Conservation (phyloP, 1,140 invertebrate genomes). For the Nasonia giraulti region DNA sequence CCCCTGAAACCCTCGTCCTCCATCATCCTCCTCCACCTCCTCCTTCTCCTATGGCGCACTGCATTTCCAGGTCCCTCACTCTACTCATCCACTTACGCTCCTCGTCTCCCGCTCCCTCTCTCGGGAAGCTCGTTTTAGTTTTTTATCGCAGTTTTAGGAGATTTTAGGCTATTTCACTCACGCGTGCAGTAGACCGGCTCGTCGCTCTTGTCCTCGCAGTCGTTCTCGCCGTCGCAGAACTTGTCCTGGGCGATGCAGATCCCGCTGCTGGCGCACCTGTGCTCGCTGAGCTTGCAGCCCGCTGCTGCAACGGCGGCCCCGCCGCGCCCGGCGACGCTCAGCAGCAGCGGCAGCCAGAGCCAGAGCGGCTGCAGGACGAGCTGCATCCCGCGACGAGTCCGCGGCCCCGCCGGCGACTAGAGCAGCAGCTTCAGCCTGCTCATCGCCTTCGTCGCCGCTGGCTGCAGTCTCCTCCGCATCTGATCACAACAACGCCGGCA, state of each 20-base stretch:
- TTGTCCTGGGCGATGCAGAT: slow-evolving; percentile 84
- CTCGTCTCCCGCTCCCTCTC: background rate
- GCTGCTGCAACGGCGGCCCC: slow-evolving; percentile 63
- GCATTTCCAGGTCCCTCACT: slow-evolving; percentile 3
- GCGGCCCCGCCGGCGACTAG: no score
- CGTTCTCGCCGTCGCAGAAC: slow-evolving; percentile 86
- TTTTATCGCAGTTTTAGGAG: background rate
- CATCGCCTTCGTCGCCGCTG: background rate
- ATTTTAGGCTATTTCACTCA: slow-evolving; percentile 74
- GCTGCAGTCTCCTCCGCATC: background rate
- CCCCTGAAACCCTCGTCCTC: slow-evolving; percentile 1
- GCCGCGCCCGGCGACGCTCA: slow-evolving; percentile 73
- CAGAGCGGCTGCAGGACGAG: slow-evolving; percentile 4
- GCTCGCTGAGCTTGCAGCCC: slow-evolving; percentile 76
- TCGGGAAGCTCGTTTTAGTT: background rate
- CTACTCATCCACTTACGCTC: background rate
- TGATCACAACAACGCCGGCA: no score
- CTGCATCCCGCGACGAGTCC: slow-evolving; percentile 11
- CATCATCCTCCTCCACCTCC: background rate
- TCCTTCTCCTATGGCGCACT: background rate
- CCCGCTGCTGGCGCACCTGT: slow-evolving; percentile 78
- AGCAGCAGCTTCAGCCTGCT: background rate
- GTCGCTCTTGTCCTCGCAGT: slow-evolving; percentile 86
- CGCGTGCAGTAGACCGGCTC: slow-evolving; percentile 85
- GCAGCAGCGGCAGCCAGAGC: slow-evolving; percentile 46